Evolutionary conservation across 2,113 vertebrate genomes (phyloP).

Genomic region (Benitochromis conjunctus): DNA sequence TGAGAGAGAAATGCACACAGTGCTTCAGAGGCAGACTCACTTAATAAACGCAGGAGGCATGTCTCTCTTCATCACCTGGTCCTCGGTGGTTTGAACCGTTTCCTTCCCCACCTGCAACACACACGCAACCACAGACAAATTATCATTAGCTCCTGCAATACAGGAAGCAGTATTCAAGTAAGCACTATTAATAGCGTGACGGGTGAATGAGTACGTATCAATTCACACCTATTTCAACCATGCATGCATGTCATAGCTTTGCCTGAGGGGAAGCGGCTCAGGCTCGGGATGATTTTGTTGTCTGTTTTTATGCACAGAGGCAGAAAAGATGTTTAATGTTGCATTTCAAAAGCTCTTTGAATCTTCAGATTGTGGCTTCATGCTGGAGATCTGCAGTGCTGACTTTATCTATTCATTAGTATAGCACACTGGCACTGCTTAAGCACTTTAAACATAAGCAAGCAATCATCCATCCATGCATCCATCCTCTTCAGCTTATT

Average conservation of each 20-base stretch:
- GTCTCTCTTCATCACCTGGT: slow-evolving; percentile 98
- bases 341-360: not conserved
- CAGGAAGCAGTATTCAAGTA: slow-evolving; percentile 17
- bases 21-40: slow-evolving; percentile 70
- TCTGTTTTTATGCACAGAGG: not conserved
- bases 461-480: not conserved
- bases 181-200: slow-evolving; percentile 41
- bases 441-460: not conserved
- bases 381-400: not conserved
- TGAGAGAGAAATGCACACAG: not conserved
- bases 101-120: slow-evolving; percentile 92
- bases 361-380: not conserved
- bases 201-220: slow-evolving; percentile 37
- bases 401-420: not conserved
- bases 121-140: slow-evolving; percentile 31
- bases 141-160: slow-evolving; percentile 25
- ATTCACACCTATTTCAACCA: slow-evolving; percentile 53
- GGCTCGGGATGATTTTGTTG: not conserved
- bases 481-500: not conserved
- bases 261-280: not conserved
- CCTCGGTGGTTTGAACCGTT: slow-evolving; percentile 97
- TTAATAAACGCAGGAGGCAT: slow-evolving; percentile 99
- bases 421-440: not conserved
- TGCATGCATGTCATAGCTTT: slow-evolving; percentile 29
- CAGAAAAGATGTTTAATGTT: not conserved